Conservation (phyloP, 2,797 vertebrate species). For the Kryptopterus vitreolus region DNA sequence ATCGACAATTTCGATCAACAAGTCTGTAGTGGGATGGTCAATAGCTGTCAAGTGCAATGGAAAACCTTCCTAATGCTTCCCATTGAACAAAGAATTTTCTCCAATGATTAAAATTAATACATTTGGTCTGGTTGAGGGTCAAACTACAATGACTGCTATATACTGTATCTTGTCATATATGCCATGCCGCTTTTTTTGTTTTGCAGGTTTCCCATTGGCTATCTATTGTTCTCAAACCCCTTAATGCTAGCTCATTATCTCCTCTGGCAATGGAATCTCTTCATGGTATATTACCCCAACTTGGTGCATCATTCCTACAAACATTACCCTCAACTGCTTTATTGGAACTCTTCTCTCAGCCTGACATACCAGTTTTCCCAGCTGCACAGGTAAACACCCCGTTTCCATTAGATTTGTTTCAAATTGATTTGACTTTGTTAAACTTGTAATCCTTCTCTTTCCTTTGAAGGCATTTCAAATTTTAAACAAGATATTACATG, state of each 20-base stretch:
- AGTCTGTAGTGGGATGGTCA: not conserved
- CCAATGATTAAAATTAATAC: not conserved
- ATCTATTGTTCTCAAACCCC: slow-evolving; percentile 68
- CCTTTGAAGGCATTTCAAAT: slow-evolving; percentile 78
- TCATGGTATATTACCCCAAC: slow-evolving; percentile 76
- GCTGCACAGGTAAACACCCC: slow-evolving; percentile 77
- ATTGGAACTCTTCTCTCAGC: slow-evolving; percentile 73
- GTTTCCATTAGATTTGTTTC: not conserved
- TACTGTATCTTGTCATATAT: not conserved
- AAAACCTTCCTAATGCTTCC: not conserved
- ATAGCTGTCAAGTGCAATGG: not conserved
- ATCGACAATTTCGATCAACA: not conserved
- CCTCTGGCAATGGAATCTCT: slow-evolving; percentile 70
- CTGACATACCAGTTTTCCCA: slow-evolving; percentile 70
- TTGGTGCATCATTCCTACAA: slow-evolving; percentile 79
- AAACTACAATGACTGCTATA: not conserved
- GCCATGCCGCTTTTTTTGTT: not conserved
- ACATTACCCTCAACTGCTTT: slow-evolving; percentile 75
- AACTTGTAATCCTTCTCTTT: too few relatives aligned
- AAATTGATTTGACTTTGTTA: not conserved
- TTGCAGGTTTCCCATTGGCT: slow-evolving; percentile 82
- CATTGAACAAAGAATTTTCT: not conserved
- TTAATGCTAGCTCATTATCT: slow-evolving; percentile 71
- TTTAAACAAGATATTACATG: slow-evolving; percentile 73
- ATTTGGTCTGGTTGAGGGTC: not conserved